Evolutionary conservation across 2,113 vertebrate genomes (phyloP).

Genomic region (Cairina moschata): DNA sequence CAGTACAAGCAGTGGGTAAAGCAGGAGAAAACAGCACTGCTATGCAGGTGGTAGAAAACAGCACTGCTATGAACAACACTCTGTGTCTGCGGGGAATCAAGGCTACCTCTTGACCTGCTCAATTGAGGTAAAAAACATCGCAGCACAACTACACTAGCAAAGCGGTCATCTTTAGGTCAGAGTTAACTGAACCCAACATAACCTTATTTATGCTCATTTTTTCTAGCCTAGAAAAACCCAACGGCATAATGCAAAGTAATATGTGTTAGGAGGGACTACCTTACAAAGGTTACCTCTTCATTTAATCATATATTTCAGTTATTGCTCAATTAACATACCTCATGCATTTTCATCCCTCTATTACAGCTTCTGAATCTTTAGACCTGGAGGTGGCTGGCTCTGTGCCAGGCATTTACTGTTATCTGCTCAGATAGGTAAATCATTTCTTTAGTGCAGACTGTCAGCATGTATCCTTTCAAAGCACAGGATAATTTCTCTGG

Average conservation of each 20-base stretch:
- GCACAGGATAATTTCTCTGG: background rate
- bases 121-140: background rate
- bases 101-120: background rate
- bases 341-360: constrained; percentile 22
- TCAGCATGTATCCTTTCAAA: background rate
- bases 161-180: background rate
- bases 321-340: constrained; percentile 56
- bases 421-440: constrained; percentile 15
- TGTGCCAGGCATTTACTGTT: background rate
- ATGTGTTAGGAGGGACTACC: background rate
- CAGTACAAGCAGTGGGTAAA: background rate
- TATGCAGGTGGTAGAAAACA: background rate
- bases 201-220: constrained; percentile 9
- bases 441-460: background rate
- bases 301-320: constrained; percentile 56
- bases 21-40: background rate
- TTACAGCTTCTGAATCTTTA: background rate
- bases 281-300: constrained; percentile 53
- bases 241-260: constrained; percentile 32
- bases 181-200: background rate
- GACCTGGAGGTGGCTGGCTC: background rate
- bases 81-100: background rate
- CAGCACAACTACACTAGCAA: background rate
- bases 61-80: background rate
- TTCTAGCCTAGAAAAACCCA: background rate